Base-by-base conservation (phyloP, 2,888 invertebrate species). In the Nephrotoma appendiculata region DNA sequence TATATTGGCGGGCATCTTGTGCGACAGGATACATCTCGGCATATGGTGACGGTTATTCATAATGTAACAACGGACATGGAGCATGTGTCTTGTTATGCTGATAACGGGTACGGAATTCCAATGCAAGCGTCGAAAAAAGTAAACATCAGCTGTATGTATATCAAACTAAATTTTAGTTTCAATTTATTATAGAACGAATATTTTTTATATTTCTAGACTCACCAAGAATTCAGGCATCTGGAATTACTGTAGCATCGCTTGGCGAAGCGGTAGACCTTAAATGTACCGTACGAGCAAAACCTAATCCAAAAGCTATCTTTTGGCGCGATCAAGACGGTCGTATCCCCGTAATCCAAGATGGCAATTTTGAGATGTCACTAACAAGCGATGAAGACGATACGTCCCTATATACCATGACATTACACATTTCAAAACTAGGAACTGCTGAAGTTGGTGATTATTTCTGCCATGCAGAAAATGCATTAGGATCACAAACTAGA, bases 11-110 rank as follows among this genome's bases (percentile, higher is more conserved):
- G 94, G 85, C 94, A 94, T 87, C 92, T 96, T n/a, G 95, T 96
- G n/a, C 93, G 96, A 0, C 96, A 96, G 91, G 96, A 96, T 88
- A 95, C 95, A 48, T 96, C 96, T 0, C 93, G 96, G 0, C 96
- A 97, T 91, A 96, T 97, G 96, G 96, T 97, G 83, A 96, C 96
- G 0, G 95, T 96, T n/a, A 95, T 96, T 87, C 95, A 96, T 90
- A 97, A 97, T 90, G 95, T 97, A 11, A 96, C 96, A 0, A 93
- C 95, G 1, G 96, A 96, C 90, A 96, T 96, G 96, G 95, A 96
- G 90, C 95, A 96, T 90, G 95, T 97, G 88, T 96, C 96, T 0
- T 97, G 97, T 91, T 96, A 96, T 91, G 97, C 96, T 0, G 96
- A 97, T 92, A 97, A 97, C 89, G 97, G 96, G 1, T 96, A 96